Evolutionary conservation across 2,797 vertebrate genomes (phyloP), one percentile per base, ranked within the genome.

Genomic region (Podarcis lilfordi): DNA sequence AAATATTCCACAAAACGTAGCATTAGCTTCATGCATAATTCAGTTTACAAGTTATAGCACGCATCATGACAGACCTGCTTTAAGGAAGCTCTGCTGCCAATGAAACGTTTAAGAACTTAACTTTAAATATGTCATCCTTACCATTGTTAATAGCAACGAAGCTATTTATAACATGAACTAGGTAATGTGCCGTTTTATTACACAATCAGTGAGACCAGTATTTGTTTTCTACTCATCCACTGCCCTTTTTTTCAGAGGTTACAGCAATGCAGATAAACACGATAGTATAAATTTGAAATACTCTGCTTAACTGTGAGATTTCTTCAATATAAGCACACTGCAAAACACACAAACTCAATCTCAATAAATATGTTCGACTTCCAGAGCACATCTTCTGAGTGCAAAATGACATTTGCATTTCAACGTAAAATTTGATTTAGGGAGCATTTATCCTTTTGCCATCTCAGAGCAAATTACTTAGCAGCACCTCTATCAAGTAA

Each of bases 401-500:
- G 86, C 45, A 72, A 64, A 55, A 69, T n/a, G 85, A n/a, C 32
- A 68, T 11, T 1, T 79, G n/a, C 32, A 72, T 90, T 91, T 79
- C 82, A 10, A 91, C 79, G 35, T 37, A 27, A 66, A 10, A 77
- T 85, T 69, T 37, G 1, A 45, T 91, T 89, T 86, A 91, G n/a
- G 66, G 45, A 77, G 3, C 1, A 85, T 74, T 91, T 72, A 82
- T 7, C 2, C 74, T 80, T 90, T 69, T 40, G 19, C 7, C 82
- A 35, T 80, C 37, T 82, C 40, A 68, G 37, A 76, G 23, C 74
- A 75, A 35, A 7, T 76, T 77, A 35, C 66, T 75, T 81, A 82
- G 13, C 29, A 81, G 71, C 74, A n/a, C 7, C 40, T 45, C 37
- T 21, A 25, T 80, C 32, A 82, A 55, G 45, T 27, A 74, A 55